Conservation (phyloP, 2,888 invertebrate genomes). For the Orthosia gothica region DNA sequence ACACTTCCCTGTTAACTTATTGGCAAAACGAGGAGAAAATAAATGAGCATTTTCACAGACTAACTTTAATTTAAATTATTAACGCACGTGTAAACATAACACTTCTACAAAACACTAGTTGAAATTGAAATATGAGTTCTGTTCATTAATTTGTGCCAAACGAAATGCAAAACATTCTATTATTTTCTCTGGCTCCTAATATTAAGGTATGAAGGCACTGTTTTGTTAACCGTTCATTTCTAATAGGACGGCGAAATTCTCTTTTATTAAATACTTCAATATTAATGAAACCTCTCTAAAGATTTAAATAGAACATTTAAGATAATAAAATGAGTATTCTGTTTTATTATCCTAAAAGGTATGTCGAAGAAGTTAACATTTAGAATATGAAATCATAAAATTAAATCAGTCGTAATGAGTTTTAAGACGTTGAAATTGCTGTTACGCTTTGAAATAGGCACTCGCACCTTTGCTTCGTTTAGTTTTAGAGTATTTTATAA, state of each 20-base stretch:
- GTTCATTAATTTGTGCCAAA: conserved; percentile 35
- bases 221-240: conserved; percentile 51
- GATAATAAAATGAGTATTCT: conserved; percentile 63
- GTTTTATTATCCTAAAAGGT: conserved; percentile 63
- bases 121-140: conserved; percentile 33
- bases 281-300: conserved; percentile 54
- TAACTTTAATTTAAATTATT: conserved; percentile 49
- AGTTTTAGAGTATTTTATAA: conserved; percentile 35
- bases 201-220: conserved; percentile 43
- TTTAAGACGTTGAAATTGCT: conserved; percentile 62
- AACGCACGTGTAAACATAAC: conserved; percentile 27
- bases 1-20: conserved; percentile 4
- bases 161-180: conserved; percentile 54
- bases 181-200: conserved; percentile 35
- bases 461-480: conserved; percentile 35
- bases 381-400: conserved; percentile 67
- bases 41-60: conserved; percentile 13
- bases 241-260: conserved; percentile 46
- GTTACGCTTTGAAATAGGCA: conserved; percentile 39
- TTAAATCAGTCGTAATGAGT: conserved; percentile 64
- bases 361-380: conserved; percentile 67
- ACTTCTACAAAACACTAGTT: conserved; percentile 22
- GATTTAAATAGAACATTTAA: conserved; percentile 58
- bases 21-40: conserved; percentile 17
- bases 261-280: conserved; percentile 59